Evolutionary conservation across 2,113 vertebrate species (phyloP).

Genomic region (Lutjanus erythropterus): DNA sequence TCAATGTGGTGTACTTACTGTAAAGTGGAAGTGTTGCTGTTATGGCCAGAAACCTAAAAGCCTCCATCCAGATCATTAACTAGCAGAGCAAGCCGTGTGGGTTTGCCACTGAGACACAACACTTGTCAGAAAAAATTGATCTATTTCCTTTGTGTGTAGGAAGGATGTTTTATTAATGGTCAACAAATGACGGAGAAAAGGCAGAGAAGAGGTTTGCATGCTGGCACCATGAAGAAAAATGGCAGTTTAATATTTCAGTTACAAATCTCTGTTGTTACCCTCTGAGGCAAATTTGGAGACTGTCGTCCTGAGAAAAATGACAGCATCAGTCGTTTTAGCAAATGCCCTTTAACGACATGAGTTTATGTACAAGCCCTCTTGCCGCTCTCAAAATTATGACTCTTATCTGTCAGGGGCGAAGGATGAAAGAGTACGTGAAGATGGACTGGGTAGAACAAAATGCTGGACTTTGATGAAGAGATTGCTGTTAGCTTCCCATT

Average conservation of each 20-base stretch:
- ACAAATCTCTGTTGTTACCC: conserved; percentile 12
- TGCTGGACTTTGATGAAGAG: background rate
- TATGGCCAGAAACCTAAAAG: conserved; percentile 17
- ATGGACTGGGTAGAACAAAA: too few relatives aligned
- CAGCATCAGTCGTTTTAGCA: background rate
- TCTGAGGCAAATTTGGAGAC: conserved; percentile 31
- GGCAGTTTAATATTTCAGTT: conserved; percentile 34
- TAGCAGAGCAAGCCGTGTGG: background rate
- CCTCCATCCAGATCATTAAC: conserved; percentile 46
- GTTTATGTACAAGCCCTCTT: background rate
- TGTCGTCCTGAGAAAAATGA: conserved; percentile 27
- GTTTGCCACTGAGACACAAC: conserved; percentile 27
- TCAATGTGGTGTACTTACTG: conserved; percentile 29
- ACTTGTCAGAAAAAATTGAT: conserved; percentile 47
- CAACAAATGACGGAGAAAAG: conserved; percentile 17
- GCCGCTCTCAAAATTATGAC: background rate
- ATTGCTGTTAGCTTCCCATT: background rate
- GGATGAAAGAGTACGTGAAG: background rate
- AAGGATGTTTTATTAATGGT: conserved; percentile 49
- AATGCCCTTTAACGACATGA: conserved; percentile 19
- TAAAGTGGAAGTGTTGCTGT: conserved; percentile 26
- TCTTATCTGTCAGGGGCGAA: background rate
- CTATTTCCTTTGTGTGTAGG: conserved; percentile 11
- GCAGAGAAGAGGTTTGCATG: conserved; percentile 12
- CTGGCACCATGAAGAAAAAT: conserved; percentile 30